phyloP scores from a whole-genome alignment of 2,888 invertebrate genomes.

The Chalcosyrphus nemorum region DNA sequence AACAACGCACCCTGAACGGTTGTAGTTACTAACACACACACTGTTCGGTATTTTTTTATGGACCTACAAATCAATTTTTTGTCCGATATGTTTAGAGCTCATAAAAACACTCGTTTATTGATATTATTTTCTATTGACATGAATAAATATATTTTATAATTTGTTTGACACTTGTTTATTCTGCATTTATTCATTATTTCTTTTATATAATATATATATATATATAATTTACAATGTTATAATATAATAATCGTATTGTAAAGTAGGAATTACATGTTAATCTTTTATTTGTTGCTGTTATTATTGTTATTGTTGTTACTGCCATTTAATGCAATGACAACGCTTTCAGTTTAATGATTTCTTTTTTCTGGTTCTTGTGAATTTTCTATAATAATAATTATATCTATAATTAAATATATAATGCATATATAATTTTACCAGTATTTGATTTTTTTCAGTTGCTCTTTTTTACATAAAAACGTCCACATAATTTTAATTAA shows the following conservation, averaged over 20 bases:
- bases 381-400: conserved; percentile 51
- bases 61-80: background rate
- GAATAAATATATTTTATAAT: conserved; percentile 71
- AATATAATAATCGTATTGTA: conserved; percentile 75
- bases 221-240: conserved; percentile 70
- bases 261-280: conserved; percentile 77
- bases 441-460: conserved; percentile 57
- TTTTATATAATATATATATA: conserved; percentile 50
- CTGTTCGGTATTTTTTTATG: too few species aligned
- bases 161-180: conserved; percentile 74
- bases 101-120: conserved; percentile 63
- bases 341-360: conserved; percentile 61
- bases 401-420: conserved; percentile 56
- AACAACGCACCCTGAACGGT: too few species aligned
- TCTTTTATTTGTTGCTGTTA: conserved; percentile 74
- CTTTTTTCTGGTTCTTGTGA: conserved; percentile 64
- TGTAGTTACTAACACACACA: too few species aligned
- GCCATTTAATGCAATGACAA: conserved; percentile 56
- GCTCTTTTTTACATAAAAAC: conserved; percentile 54
- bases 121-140: conserved; percentile 68
- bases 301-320: conserved; percentile 62
- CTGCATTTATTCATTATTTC: conserved; percentile 54
- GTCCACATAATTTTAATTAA: conserved; percentile 33
- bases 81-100: conserved; percentile 14
- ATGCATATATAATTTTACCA: conserved; percentile 58